phyloP scores from a whole-genome alignment of 2,888 invertebrate species.

The Watsonalla cultraria region DNA sequence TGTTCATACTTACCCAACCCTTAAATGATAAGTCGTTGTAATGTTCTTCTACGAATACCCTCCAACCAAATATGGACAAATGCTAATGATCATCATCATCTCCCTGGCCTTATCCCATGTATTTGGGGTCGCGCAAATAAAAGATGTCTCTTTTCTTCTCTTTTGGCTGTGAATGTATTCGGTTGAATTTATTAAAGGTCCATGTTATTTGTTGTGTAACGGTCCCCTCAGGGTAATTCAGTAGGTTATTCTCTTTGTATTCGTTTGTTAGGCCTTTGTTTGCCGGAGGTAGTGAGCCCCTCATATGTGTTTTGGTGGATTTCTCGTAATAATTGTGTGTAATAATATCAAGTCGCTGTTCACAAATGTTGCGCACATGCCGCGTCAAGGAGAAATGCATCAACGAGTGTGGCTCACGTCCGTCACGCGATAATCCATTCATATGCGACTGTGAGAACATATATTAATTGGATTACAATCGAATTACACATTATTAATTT shows the following conservation, averaged over 20 bases:
- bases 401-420: neutral
- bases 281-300: neutral
- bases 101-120: too few species aligned
- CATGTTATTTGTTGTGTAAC: neutral
- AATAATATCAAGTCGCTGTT: neutral
- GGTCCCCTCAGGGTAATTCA: neutral
- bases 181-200: neutral
- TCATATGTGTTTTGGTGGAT: neutral
- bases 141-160: neutral
- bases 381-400: neutral
- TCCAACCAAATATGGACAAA: neutral
- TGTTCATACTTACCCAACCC: neutral
- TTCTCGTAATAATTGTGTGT: neutral
- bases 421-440: neutral
- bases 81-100: neutral
- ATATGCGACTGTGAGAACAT: neutral
- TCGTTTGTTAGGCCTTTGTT: neutral
- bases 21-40: neutral
- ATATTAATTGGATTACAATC: neutral
- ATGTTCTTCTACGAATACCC: neutral
- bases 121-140: neutral
- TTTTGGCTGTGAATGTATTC: neutral
- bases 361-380: constrained; percentile 8
- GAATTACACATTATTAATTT: too few species aligned
- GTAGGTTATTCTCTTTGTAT: neutral